Conservation (phyloP, 2,113 vertebrate genomes). For the Gavialis gangeticus region DNA sequence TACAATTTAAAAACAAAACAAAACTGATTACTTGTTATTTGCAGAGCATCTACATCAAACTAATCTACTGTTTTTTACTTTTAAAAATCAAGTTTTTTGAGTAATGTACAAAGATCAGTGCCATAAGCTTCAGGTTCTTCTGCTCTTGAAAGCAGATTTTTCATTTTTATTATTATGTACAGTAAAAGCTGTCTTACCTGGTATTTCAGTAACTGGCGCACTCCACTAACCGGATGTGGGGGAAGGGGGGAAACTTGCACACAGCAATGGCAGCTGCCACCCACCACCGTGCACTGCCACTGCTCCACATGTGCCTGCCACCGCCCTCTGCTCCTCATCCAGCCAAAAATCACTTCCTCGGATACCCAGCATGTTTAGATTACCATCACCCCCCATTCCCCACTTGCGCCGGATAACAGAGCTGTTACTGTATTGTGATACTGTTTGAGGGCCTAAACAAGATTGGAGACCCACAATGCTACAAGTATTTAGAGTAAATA, state of each 20-base stretch:
- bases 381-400: too few species aligned
- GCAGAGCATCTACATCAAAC: not conserved
- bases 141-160: not conserved
- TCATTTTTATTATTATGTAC: not conserved
- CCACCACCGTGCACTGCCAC: too few species aligned
- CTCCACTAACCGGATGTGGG: too few species aligned
- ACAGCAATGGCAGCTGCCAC: too few species aligned
- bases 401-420: too few species aligned
- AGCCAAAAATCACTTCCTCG: too few species aligned
- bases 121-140: not conserved
- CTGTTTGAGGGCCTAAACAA: not conserved
- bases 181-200: too few species aligned
- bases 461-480: not conserved
- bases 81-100: not conserved
- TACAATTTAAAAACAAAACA: not conserved
- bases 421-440: not conserved
- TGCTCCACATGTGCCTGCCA: too few species aligned
- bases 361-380: too few species aligned
- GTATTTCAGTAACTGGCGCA: too few species aligned
- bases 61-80: not conserved
- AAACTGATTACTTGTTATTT: not conserved
- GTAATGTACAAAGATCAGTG: not conserved
- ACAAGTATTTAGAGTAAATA: constrained; percentile 10
- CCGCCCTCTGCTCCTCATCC: too few species aligned
- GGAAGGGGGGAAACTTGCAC: too few species aligned